Percentiles rank a stretch among this genome's conserved stretches.
Evolutionary conservation across 2,888 invertebrate genomes (phyloP).

Genomic region (Amiota communis): DNA sequence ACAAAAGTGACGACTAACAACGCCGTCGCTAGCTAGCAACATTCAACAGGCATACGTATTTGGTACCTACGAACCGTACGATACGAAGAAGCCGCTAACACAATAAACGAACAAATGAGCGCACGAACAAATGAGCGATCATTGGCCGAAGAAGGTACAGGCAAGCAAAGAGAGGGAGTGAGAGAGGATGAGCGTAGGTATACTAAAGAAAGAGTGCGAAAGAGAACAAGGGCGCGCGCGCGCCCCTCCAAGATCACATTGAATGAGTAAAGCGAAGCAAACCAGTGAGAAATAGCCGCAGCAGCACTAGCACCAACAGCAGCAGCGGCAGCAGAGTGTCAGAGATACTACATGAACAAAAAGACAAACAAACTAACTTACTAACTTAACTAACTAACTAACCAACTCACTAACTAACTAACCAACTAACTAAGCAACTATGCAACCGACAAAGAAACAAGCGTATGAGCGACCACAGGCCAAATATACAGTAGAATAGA

Average conservation of each 20-base stretch:
- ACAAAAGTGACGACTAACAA: no score
- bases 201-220: no score
- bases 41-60: neutral
- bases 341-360: conserved; percentile 30
- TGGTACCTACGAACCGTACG: neutral
- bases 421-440: neutral
- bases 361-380: conserved; percentile 21
- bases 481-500: neutral
- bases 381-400: conserved; percentile 41
- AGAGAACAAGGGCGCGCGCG: no score
- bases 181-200: no score
- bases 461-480: neutral
- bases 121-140: conserved; percentile 13
- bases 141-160: conserved; percentile 15
- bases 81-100: neutral
- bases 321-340: conserved; percentile 2
- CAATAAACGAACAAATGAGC: neutral
- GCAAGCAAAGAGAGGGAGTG: no score
- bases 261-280: no score
- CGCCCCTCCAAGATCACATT: no score
- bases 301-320: conserved; percentile 8
- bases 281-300: neutral
- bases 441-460: neutral
- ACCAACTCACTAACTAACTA: conserved; percentile 16
- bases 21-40: conserved; percentile 16